These are phyloP conservation scores for Struthidea cinerea DNA, from an alignment of 2,113 vertebrate genomes.

Conservation along the genomic window DNA sequence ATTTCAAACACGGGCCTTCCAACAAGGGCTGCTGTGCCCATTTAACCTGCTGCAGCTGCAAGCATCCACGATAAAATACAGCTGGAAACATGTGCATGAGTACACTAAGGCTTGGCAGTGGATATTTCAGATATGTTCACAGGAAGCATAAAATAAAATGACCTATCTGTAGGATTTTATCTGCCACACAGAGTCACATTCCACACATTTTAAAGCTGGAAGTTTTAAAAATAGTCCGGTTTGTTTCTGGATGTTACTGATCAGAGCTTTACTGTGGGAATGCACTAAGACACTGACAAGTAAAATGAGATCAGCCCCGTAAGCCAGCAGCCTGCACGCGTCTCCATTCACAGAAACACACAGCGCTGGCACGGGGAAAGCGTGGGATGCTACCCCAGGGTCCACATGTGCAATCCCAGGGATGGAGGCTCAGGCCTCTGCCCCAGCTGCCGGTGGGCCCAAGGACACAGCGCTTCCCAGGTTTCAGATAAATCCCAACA, in stretches of 20 bases:
- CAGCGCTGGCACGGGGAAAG: not conserved
- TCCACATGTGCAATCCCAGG: rapidly evolving
- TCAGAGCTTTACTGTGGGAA: not conserved
- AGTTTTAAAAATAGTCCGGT: not conserved
- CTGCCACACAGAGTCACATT: not conserved
- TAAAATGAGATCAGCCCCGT: not conserved
- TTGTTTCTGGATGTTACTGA: not conserved
- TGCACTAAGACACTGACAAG: not conserved
- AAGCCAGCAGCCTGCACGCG: not conserved
- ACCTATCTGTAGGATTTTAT: not conserved
- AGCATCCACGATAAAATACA: not conserved
- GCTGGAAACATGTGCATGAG: not conserved
- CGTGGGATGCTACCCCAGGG: not conserved
- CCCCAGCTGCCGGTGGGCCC: not conserved
- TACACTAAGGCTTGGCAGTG: not conserved
- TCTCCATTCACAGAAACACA: not conserved
- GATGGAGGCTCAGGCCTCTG: not conserved
- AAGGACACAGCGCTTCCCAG: not conserved
- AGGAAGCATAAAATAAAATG: not conserved
- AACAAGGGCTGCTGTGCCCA: not conserved
- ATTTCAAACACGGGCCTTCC: constrained; percentile 67
- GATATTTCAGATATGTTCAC: not conserved
- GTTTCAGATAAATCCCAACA: not conserved
- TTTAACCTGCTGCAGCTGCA: constrained; percentile 27
- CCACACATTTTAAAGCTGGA: not conserved